Conservation (phyloP, 2,888 invertebrate genomes). For the Mythimna lalbum region DNA sequence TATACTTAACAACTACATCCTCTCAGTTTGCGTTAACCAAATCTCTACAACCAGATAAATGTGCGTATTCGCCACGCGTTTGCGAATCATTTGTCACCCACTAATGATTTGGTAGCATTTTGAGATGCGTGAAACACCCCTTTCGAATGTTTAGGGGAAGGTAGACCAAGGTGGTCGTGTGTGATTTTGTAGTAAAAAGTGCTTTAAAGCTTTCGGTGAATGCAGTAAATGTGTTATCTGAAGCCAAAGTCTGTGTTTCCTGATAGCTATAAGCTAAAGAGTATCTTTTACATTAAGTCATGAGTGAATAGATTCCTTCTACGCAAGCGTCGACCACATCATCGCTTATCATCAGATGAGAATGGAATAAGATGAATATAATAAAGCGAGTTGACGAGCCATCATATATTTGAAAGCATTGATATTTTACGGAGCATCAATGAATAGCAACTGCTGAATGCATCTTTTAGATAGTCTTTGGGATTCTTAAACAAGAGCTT, state of each 20-base stretch:
- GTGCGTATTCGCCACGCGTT: constrained; percentile 59
- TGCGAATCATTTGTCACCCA: constrained; percentile 63
- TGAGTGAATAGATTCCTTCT: no score
- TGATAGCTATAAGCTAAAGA: no score
- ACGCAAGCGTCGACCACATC: no score
- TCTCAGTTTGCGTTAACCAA: constrained; percentile 43
- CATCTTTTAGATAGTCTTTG: not conserved
- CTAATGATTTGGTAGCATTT: constrained; percentile 65
- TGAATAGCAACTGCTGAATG: not conserved
- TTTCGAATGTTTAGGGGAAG: constrained; percentile 47
- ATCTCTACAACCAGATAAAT: constrained; percentile 58
- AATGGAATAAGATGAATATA: not conserved
- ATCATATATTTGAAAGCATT: not conserved
- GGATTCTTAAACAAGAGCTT: rapidly evolving
- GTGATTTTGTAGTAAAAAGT: not conserved
- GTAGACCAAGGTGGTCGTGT: constrained; percentile 21
- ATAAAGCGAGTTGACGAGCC: not conserved
- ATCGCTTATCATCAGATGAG: no score
- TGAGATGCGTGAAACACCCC: constrained; percentile 53
- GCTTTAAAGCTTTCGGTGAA: constrained; percentile 5
- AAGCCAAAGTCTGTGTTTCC: no score
- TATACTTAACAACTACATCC: constrained; percentile 38
- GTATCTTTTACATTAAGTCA: no score
- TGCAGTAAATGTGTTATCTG: not conserved
- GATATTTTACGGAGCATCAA: no score